Percentiles rank a stretch among this genome's conserved stretches.
Conservation (phyloP, 2,888 invertebrate genomes). For the Nephrotoma appendiculata region DNA sequence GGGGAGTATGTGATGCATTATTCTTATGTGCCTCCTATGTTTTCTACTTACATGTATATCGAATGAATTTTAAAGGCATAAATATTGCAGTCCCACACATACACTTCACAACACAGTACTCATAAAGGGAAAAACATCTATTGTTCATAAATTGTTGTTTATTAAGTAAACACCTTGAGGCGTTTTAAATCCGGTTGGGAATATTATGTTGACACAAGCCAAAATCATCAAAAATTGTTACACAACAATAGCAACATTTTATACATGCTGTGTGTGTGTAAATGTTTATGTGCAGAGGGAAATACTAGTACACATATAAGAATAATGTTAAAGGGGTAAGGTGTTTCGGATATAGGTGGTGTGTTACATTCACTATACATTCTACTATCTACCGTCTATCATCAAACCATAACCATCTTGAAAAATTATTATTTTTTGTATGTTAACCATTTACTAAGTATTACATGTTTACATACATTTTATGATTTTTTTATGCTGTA, state of each 20-base stretch:
- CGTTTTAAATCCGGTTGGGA: constrained; percentile 16
- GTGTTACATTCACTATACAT: background rate
- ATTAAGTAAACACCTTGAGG: constrained; percentile 15
- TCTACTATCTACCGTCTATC: background rate
- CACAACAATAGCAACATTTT: background rate
- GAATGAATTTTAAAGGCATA: background rate
- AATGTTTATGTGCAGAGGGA: background rate
- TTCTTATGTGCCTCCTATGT: background rate
- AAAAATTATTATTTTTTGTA: background rate
- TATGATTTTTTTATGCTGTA: background rate
- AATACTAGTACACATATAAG: background rate
- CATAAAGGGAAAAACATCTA: background rate
- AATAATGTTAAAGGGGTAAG: background rate
- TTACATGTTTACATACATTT: background rate
- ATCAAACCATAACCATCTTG: background rate
- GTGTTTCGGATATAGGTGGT: background rate
- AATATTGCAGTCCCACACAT: background rate
- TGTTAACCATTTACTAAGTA: background rate
- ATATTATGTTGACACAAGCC: constrained; percentile 17
- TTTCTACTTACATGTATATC: background rate
- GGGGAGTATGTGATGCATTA: background rate
- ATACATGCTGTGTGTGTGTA: background rate
- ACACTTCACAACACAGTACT: background rate
- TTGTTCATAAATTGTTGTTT: constrained; percentile 4
- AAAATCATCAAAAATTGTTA: constrained; percentile 4